These are phyloP conservation scores for Chrysolina americana DNA, from an alignment of 2,888 invertebrate genomes.

Conservation along the genomic window DNA sequence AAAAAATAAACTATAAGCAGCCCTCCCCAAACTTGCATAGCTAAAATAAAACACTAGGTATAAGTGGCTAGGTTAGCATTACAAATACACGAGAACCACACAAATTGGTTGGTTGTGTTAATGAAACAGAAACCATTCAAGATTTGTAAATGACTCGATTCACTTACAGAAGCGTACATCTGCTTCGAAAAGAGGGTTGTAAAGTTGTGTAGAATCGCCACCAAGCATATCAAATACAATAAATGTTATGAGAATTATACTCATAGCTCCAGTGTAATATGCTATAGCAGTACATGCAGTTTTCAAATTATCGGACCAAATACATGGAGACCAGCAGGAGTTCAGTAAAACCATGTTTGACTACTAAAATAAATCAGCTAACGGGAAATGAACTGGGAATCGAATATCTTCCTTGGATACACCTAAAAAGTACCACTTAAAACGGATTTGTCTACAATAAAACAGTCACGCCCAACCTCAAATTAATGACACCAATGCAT, in stretches of 20 bases:
- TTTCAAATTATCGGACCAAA: slow-evolving; percentile 86
- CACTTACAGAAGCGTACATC: slow-evolving; percentile 83
- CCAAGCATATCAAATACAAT: slow-evolving; percentile 85
- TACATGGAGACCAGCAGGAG: slow-evolving; percentile 91
- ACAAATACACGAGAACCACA: slow-evolving; percentile 12
- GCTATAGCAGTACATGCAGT: slow-evolving; percentile 85
- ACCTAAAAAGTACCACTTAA: neutral
- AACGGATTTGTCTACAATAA: neutral
- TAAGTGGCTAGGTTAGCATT: neutral
- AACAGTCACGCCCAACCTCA: slow-evolving; percentile 8
- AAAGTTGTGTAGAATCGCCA: slow-evolving; percentile 91
- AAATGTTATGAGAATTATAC: slow-evolving; percentile 81
- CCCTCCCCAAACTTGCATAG: slow-evolving; percentile 81
- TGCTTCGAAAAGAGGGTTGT: slow-evolving; percentile 91
- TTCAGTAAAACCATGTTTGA: slow-evolving; percentile 77
- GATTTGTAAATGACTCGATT: neutral
- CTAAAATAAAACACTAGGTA: slow-evolving; percentile 67
- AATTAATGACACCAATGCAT: neutral
- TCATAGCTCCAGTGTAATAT: slow-evolving; percentile 82
- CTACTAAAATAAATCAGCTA: neutral
- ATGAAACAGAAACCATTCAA: neutral
- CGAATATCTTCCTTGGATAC: neutral
- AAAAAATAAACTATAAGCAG: slow-evolving; percentile 76
- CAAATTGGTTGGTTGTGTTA: neutral
- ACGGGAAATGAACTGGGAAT: neutral